Base-by-base conservation (phyloP, 2,888 invertebrate genomes). In the Cerastis rubricosa region DNA sequence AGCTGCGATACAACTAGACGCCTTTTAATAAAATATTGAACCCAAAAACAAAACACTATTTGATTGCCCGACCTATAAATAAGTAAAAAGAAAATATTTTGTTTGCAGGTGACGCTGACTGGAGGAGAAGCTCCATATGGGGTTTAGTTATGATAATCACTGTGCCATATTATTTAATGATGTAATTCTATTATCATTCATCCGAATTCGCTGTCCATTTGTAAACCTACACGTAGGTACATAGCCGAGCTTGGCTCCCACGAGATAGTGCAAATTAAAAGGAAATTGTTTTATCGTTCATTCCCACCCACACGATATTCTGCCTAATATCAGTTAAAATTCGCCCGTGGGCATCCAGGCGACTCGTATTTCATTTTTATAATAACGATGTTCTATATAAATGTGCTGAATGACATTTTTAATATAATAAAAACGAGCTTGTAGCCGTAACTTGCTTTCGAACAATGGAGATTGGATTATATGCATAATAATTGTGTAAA, bases 81-180 rank as follows among this genome's bases (percentile, higher is more conserved):
- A 59, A 77, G 35, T 83, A 67, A 78, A n/a, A n/a, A 51, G 7
- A 63, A 69, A 71, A 78, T 71, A 71, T 82, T 77, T 88, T 87
- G 83, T 90, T 92, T 88, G 29, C 95, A 96, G 96, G 94, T 90
- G 89, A 92, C 45, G 95, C 95, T 35, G 91, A 91, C 77, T 93
- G 94, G 92, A 94, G 95, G 85, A 95, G 94, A 94, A 92, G 92
- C 89, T 90, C 91, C 85, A 80, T 88, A 75, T 91, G 91, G 89
- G 81, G 93, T 85, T 85, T 92, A 84, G 54, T 93, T 85, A 79
- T 90, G 75, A 81, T 92, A 87, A 83, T 84, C 76, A 86, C 90
- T 88, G 75, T 91, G 85, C 87, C 89, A 81, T 87, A 88, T 90
- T 90, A 88, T 92, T 88, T 92, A 91, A 86, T 77, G 40, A 59